phyloP scores from a whole-genome alignment of 2,888 invertebrate genomes.

The Stomorhina lunata region DNA sequence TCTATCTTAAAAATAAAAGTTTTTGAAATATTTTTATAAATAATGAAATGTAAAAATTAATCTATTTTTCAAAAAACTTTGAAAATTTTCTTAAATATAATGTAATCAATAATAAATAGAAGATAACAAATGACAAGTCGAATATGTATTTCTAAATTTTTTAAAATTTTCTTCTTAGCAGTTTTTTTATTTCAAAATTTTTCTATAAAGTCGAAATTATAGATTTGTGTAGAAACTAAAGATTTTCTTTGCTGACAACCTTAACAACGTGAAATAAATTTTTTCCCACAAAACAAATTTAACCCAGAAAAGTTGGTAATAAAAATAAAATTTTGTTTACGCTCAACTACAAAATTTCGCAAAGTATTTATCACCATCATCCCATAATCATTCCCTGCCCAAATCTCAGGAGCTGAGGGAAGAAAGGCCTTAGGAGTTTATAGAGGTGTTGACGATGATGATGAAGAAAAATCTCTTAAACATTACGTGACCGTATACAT shows the following conservation, averaged over 20 bases:
- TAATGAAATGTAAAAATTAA: too few species aligned
- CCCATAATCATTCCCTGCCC: neutral
- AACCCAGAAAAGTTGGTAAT: slow-evolving; percentile 50
- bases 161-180: too few species aligned
- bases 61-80: too few species aligned
- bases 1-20: too few species aligned
- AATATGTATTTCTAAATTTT: too few species aligned
- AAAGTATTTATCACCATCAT: slow-evolving; percentile 56
- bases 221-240: neutral
- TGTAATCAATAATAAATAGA: too few species aligned
- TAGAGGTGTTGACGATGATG: slow-evolving; percentile 22
- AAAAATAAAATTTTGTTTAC: slow-evolving; percentile 52
- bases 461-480: slow-evolving; percentile 61
- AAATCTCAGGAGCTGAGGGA: slow-evolving; percentile 14
- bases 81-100: too few species aligned
- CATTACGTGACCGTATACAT: slow-evolving; percentile 67
- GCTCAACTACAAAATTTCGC: slow-evolving; percentile 49
- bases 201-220: neutral
- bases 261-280: slow-evolving; percentile 33
- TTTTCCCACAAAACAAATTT: slow-evolving; percentile 52
- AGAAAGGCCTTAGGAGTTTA: neutral
- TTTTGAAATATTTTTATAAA: too few species aligned
- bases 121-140: too few species aligned
- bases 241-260: slow-evolving; percentile 38
- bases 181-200: neutral